A percentile compares a stretch with the other conserved stretches of the same genome.
These are phyloP conservation scores for Clepsis dumicolana DNA, from an alignment of 2,888 invertebrate species.

Conservation along the genomic window DNA sequence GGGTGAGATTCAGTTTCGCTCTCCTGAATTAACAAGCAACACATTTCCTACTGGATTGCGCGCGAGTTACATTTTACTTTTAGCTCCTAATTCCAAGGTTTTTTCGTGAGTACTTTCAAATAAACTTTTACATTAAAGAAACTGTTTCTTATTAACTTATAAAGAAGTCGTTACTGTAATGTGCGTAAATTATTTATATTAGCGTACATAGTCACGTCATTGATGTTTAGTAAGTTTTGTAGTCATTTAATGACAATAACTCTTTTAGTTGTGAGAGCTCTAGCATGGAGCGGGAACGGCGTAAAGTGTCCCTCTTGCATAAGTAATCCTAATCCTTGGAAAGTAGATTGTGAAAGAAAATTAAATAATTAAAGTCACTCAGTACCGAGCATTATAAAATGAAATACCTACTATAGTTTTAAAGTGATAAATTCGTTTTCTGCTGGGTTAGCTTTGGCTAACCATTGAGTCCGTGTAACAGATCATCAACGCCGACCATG, in stretches of 20 bases:
- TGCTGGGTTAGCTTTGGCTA: background rate
- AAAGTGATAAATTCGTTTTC: background rate
- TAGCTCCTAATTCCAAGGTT: background rate
- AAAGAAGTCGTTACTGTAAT: background rate
- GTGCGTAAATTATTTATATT: background rate
- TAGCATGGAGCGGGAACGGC: background rate
- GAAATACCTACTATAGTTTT: background rate
- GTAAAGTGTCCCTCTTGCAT: background rate
- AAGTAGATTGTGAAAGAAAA: background rate
- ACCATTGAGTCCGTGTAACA: background rate
- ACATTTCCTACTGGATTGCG: background rate
- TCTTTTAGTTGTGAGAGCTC: background rate
- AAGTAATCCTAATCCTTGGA: background rate
- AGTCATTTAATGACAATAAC: background rate
- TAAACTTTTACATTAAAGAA: background rate
- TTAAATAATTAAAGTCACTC: background rate
- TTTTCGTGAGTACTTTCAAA: background rate
- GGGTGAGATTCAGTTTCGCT: background rate
- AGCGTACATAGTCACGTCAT: background rate
- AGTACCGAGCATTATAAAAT: background rate
- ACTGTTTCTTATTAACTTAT: background rate
- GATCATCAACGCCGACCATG: no score
- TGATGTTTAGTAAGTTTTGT: background rate
- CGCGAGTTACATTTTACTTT: background rate
- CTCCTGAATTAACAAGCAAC: conserved; percentile 1